These are phyloP conservation scores for Dendropsophus ebraccatus DNA, from an alignment of 2,113 vertebrate genomes.

Conservation along the genomic window DNA sequence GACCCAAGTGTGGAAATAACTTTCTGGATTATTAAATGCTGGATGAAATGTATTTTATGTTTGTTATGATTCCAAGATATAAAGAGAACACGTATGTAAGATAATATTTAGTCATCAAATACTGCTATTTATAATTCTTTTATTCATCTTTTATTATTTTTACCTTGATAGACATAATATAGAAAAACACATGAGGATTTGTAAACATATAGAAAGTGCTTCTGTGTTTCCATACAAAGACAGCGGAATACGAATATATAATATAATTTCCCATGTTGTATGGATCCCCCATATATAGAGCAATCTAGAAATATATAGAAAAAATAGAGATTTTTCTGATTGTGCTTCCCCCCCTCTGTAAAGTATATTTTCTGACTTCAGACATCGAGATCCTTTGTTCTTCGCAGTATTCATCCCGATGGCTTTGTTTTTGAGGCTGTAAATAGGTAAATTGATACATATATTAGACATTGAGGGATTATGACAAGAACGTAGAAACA, in stretches of 20 bases:
- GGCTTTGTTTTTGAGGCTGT: background rate
- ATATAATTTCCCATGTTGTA: background rate
- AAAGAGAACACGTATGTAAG: background rate
- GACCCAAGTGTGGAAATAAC: no score
- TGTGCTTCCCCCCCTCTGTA: background rate
- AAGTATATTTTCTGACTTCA: background rate
- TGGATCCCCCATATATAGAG: background rate
- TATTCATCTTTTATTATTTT: background rate
- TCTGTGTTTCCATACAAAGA: background rate
- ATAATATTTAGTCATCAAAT: background rate
- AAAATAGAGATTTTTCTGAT: conserved; percentile 2
- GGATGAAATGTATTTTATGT: no score
- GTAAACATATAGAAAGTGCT: conserved; percentile 14
- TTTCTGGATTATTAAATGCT: no score
- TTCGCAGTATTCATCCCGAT: background rate
- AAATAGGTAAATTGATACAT: background rate
- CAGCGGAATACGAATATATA: background rate
- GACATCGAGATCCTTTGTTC: background rate
- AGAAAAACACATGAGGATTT: background rate
- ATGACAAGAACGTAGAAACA: no score
- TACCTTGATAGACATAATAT: background rate
- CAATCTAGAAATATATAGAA: background rate
- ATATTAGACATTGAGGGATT: no score
- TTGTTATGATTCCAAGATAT: background rate
- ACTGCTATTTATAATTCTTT: background rate